Evolutionary conservation across 2,797 vertebrate species (phyloP), one percentile per base, ranked within the genome.

Genomic region (Argyrosomus regius): DNA sequence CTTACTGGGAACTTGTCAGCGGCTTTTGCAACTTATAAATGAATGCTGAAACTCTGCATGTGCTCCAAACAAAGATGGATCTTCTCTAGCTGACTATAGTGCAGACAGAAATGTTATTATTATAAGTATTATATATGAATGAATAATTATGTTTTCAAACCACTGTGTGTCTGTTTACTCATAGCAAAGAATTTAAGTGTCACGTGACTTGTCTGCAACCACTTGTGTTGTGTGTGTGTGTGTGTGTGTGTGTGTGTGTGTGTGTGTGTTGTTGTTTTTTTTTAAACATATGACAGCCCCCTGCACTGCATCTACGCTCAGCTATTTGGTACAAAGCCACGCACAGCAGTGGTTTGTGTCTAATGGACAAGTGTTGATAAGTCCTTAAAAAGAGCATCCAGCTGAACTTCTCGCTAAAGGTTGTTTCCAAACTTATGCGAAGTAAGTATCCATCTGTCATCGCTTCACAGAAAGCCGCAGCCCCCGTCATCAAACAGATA

Each of bases 301-400:
- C 89, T 75, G 70, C 84, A 58, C 78, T 80, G 82, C 85, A 73
- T 77, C 80, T 77, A 80, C 83, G 78, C 75, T 84, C 75, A 83
- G 85, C 68, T 83, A 81, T 88, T 66, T 85, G 81, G 75, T 84
- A 87, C 74, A 86, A 88, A 86, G 80, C 84, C 80, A 56, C 22
- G 6, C 86, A 5, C 90, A 87, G 87, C 86, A 86, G 89, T 86
- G 81, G 67, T 73, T 89, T 80, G 74, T 72, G 75, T 91, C 76
- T 84, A 91, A 90, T 86, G 84, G 88, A 86, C 77, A 86, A 88
- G 85, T 83, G 87, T 86, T 86, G 75, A 91, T 90, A 68, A 49
- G 78, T 88, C 78, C 78, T 87, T 59, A 81, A 73, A 87, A 87
- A 87, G 64, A 88, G 46, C 56, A 54, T 86, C 83, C 77, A 79